Base-by-base conservation (phyloP, 1,140 invertebrate genomes). In the Armadillidium nasatum region DNA sequence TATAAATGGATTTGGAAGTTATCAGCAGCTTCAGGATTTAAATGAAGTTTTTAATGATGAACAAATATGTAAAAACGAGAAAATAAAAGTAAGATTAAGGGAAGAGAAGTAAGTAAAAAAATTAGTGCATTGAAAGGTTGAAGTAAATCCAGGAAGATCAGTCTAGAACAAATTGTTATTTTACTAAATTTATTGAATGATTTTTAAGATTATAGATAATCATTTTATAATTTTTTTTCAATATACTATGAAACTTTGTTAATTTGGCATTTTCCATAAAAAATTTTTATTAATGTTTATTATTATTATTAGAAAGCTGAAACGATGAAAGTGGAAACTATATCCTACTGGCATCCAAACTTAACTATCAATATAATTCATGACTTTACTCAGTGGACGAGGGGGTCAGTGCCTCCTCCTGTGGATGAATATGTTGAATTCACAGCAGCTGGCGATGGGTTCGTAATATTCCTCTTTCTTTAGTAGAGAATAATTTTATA, bases 281-380 rank as follows among this genome's bases (percentile, higher is more conserved):
- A 78, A 76, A 79, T 82, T 71, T 80, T 76, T 76, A 77, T 79
- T 21, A 78, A 83, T 78, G 75, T n/a, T n/a, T n/a, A n/a, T n/a
- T n/a, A n/a, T 84, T 83, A 76, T 86, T 22, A 33, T 44, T 76
- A 90, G 85, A 94, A 93, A 88, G 91, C 92, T 10, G 91, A 94
- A 85, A 89, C 89, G 77, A 88, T 93, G 84, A 89, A 92, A 82
- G 89, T 90, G 82, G 94, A 97, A 87, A 93, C 98, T 78, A 85
- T 99, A 0, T 98, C 96, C 15, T 96, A 99, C 85, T 99, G 97
- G 97, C 98, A 99, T 89, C 95, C 96, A 0, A 99, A 99, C 88
- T 85, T 99, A 77, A 99, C 97, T 0, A 88, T 99, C 43, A 98
- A 97, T 86, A 84, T 90, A 13, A 83, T 90, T 68, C 86, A 88